Base-by-base conservation (phyloP, 2,113 vertebrate genomes). In the Lota lota region DNA sequence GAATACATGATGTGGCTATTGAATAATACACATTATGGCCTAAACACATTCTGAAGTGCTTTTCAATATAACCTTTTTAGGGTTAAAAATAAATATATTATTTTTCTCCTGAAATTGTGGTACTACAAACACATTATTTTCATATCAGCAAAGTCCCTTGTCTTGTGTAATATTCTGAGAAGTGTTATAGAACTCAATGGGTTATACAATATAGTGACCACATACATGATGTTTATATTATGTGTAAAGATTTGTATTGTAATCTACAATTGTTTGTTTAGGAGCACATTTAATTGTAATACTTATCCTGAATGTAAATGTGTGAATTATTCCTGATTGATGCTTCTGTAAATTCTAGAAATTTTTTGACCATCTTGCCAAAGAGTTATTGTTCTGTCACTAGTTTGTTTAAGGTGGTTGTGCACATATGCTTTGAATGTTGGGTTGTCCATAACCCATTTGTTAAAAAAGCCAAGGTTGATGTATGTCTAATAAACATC, bases 401-500 rank as follows among this genome's bases (percentile, higher is more conserved):
- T 16, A 28, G 40, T 5, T 64, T 76, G 75, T 75, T 70, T 64
- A 15, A 63, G 67, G 72, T 78, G 70, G 75, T 66, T 79, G 79
- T 83, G 82, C 82, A 85, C 82, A 82, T 81, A 22, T 74, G 66
- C 53, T 72, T 78, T 83, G 78, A 84, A 83, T 88, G 77, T 85
- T 8, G 40, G 40, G 77, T 63, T 70, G 69, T 82, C 81, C 72
- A 81, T 76, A 84, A 85, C 79, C 80, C 79, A 81, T 85, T 85
- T 72, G 87, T 79, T 82, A 81, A 64, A 82, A 63, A 77, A 80
- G 76, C 72, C 70, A 72, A 76, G 72, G 73, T 77, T 72, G 67
- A 88, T 74, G 72, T 80, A 77, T 85, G 76, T 84, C 84, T 68
- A 90, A 87, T 87, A 88, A 90, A 89, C 64, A 75, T 75, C 64